Base-by-base conservation (phyloP, 1,140 invertebrate species). In the Belonocnema kinseyi region DNA sequence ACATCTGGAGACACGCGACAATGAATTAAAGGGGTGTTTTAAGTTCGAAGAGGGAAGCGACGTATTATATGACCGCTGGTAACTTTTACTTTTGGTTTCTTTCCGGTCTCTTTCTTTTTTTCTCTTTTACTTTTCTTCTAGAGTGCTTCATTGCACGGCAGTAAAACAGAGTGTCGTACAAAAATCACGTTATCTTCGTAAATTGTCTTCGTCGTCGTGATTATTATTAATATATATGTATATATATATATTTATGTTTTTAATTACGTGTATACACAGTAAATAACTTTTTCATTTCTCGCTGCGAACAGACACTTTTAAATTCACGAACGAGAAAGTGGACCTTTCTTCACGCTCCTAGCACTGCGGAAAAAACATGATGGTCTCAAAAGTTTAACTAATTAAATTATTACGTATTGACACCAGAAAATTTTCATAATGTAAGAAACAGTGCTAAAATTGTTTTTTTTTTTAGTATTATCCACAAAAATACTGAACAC, bases 1-100 rank as follows among this genome's bases (percentile, higher is more conserved):
- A 73, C 77, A 72, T 83, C 52, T 73, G 80, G 78, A 82, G 79
- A 87, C 85, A 86, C 83, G 80, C 79, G 86, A 85, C 81, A 84
- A 85, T 71, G 80, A 86, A 82, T 83, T 83, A 33, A 66, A 13
- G 61, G 61, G 61, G 40, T 26, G 21, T 26, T 66, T 66, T n/a
- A 40, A 50, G 75, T 71, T 79, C 13, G 21, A 75, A 78, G 52
- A 70, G 77, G 71, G 71, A 74, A 56, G 66, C 74, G 70, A 75
- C 58, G 61, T 76, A 76, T 75, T 83, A 78, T 77, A 82, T 66
- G 52, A 80, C 70, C 61, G 70, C 58, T 73, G 72, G 50, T 80
- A 77, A 82, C 73, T 79, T 70, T 78, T 61, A 33, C 40, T 73
- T 74, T 81, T 72, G 46, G 50, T 81, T 81, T 76, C 76, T 53